Base-by-base conservation (phyloP, 30 jellyfish, hydroid and myxozoan genomes). In the Morbakka virulenta region DNA sequence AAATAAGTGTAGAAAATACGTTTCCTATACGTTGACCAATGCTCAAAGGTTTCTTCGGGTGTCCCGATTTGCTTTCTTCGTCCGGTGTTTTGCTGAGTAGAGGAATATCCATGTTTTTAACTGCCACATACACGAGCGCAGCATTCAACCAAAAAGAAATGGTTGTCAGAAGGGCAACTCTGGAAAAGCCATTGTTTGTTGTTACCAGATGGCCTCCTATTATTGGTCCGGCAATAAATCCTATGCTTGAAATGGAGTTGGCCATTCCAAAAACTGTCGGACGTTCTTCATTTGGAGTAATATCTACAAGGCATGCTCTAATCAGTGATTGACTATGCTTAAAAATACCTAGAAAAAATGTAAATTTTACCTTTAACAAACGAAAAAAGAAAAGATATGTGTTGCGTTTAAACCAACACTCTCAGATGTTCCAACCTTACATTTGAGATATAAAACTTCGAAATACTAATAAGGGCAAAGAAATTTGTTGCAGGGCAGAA, bases 171-270 rank as follows among this genome's bases (percentile, higher is more conserved):
- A 81, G 25, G 23, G 96, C 89, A 25, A 92, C 96, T 32, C 24
- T 72, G 26, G 72, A 76, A 67, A 92, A 92, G 9, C 98, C 98
- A 74, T 72, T 64, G 36, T 72, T 78, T 1, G 90, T 70, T 73
- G 70, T 62, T 14, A 88, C 91, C 33, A 92, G 47, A 28, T 79
- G 81, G 20, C 98, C 98, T 4, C 96, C 98, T 28, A 92, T 65
- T 41, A 94, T 64, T 1, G 98, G 98, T 1, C 98, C 98, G 47
- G 85, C 50, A 53, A 92, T 86, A 72, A 92, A 92, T 20, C 98
- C 98, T 0, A 87, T 64, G 61, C 95, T 86, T 72, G 97, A 72
- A 21, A 80, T 25, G 1, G 98, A 72, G 67, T 92, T 92, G 69
- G 72, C 62, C 32, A 87, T 76, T 12, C 98, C 98, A 49, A 86